phyloP scores from a whole-genome alignment of 2,888 invertebrate species.

The Pyrochroa serraticornis region DNA sequence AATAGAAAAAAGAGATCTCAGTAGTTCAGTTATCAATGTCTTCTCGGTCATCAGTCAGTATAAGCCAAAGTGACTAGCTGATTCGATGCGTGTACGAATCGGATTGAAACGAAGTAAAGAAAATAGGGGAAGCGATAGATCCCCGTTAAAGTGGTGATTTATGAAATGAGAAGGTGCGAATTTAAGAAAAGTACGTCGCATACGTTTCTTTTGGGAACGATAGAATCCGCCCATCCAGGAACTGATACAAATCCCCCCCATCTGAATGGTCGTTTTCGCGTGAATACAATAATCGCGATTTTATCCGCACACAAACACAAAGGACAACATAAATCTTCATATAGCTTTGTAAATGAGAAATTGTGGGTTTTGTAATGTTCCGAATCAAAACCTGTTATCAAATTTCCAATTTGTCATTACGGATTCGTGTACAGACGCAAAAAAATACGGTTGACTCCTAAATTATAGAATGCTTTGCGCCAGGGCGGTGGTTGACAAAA shows the following conservation, averaged over 20 bases:
- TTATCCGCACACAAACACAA: constrained; percentile 6
- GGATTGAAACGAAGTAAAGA: constrained; percentile 6
- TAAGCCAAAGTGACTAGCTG: constrained; percentile 5
- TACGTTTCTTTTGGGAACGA: background rate
- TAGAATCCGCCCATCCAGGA: too few species aligned
- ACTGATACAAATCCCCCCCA: too few species aligned
- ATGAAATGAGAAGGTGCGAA: background rate
- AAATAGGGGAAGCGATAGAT: constrained; percentile 1
- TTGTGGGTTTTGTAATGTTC: constrained; percentile 14
- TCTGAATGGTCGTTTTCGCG: too few species aligned
- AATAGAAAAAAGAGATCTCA: too few species aligned
- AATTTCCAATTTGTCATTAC: constrained; percentile 26
- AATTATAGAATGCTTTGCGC: constrained; percentile 29
- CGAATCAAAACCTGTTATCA: constrained; percentile 21
- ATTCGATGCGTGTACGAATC: constrained; percentile 5
- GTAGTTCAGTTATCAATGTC: background rate
- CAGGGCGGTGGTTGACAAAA: constrained; percentile 26
- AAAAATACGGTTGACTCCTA: constrained; percentile 17
- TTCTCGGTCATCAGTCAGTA: constrained; percentile 3
- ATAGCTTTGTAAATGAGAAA: constrained; percentile 17
- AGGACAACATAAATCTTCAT: constrained; percentile 14
- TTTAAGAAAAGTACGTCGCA: background rate
- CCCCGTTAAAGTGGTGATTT: background rate
- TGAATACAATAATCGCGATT: background rate
- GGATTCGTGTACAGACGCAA: constrained; percentile 1